Evolutionary conservation across 2,888 invertebrate genomes (phyloP).

Genomic region (Neria commutata): DNA sequence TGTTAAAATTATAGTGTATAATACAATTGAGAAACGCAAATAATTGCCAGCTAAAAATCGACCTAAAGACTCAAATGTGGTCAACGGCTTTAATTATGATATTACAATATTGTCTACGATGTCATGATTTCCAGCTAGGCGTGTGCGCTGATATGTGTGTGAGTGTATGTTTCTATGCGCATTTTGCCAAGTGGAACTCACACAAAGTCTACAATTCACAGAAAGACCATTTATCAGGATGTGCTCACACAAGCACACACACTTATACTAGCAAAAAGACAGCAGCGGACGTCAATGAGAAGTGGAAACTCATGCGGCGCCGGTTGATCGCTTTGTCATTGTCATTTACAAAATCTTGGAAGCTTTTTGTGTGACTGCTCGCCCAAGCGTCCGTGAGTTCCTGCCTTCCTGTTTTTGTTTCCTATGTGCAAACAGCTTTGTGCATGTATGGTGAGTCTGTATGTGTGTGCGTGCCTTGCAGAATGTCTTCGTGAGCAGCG

Average conservation of each 20-base stretch:
- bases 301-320: slow-evolving; percentile 5
- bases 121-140: neutral
- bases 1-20: too few species aligned
- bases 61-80: too few species aligned
- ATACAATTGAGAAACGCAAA: too few species aligned
- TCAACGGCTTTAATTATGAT: too few species aligned
- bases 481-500: neutral
- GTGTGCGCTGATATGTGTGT: neutral
- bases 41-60: too few species aligned
- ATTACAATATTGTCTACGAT: too few species aligned
- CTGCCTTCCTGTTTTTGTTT: too few species aligned
- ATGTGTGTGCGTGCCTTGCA: neutral
- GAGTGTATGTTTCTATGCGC: neutral
- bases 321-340: slow-evolving; percentile 13
- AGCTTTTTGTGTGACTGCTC: neutral
- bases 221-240: slow-evolving; percentile 1
- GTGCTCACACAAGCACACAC: neutral
- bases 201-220: too few species aligned
- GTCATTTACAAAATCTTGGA: slow-evolving; percentile 5
- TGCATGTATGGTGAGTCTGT: neutral
- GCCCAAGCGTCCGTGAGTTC: too few species aligned
- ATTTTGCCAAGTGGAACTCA: too few species aligned
- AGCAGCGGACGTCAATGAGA: neutral
- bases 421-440: too few species aligned
- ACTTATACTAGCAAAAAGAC: too few species aligned